Evolutionary conservation across 2,888 invertebrate species (phyloP).

Genomic region (Oscheius sp.): DNA sequence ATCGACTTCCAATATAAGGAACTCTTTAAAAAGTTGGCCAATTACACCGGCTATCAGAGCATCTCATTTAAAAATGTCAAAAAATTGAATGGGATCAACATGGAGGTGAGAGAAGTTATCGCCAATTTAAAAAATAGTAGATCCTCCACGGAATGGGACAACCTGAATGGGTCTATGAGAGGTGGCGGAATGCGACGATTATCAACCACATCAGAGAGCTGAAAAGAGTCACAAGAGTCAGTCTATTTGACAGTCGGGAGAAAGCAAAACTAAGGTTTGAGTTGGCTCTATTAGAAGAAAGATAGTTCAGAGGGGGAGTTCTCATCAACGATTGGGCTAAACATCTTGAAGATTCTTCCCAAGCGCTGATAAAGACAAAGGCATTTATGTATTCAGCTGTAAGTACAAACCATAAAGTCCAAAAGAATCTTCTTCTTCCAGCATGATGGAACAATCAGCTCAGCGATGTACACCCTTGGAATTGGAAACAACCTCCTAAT

Average conservation of each 20-base stretch:
- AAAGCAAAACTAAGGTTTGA: conserved; percentile 35
- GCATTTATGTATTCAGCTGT: conserved; percentile 8
- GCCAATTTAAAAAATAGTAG: conserved; percentile 14
- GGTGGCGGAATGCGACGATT: conserved; percentile 38
- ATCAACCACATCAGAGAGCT: conserved; percentile 44
- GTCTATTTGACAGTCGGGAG: conserved; percentile 38
- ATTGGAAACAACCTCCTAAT: conserved; percentile 48
- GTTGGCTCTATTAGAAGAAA: not conserved
- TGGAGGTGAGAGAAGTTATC: conserved; percentile 38
- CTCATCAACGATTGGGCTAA: conserved; percentile 16
- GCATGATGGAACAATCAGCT: conserved; percentile 52
- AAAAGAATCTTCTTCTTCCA: conserved; percentile 22
- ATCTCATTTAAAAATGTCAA: conserved; percentile 45
- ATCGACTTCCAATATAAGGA: not conserved
- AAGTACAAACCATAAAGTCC: not conserved
- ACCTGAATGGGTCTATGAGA: conserved; percentile 40
- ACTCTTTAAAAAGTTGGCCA: conserved; percentile 2
- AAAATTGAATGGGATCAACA: conserved; percentile 45
- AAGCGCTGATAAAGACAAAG: not conserved
- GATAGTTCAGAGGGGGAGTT: conserved; percentile 10
- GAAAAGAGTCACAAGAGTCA: conserved; percentile 36
- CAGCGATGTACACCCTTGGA: conserved; percentile 41
- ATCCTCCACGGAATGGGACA: conserved; percentile 41
- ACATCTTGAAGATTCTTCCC: not conserved
- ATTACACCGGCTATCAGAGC: conserved; percentile 6